Evolutionary conservation across 2,888 invertebrate genomes (phyloP).

Genomic region (Drepanosiphum platanoidis): DNA sequence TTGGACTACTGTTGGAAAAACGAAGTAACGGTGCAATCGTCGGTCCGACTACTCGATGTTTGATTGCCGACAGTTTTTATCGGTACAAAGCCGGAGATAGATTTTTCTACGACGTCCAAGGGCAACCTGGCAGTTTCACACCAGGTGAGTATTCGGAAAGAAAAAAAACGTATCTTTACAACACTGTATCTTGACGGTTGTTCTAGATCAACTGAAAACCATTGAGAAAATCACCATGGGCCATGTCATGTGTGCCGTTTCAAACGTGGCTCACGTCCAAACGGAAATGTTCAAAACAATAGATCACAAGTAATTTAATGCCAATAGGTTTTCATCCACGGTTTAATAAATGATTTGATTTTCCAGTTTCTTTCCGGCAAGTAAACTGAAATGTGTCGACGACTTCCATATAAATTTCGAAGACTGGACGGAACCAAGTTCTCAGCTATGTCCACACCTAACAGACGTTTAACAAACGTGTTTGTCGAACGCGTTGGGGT

Average conservation of each 20-base stretch:
- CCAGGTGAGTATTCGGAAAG: slow-evolving; percentile 67
- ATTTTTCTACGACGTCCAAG: slow-evolving; percentile 76
- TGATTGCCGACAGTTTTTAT: slow-evolving; percentile 80
- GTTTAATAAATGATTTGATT: background rate
- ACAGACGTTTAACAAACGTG: too few relatives aligned
- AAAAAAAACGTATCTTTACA: too few relatives aligned
- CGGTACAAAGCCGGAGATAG: slow-evolving; percentile 78
- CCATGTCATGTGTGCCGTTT: slow-evolving; percentile 80
- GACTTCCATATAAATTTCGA: background rate
- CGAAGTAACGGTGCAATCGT: slow-evolving; percentile 72
- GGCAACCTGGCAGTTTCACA: slow-evolving; percentile 68
- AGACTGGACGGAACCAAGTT: background rate
- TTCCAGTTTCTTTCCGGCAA: slow-evolving; percentile 21
- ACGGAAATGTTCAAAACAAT: slow-evolving; percentile 69
- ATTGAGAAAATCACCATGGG: slow-evolving; percentile 81
- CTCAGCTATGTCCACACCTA: too few relatives aligned
- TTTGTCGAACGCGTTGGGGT: too few relatives aligned
- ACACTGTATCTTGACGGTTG: too few relatives aligned
- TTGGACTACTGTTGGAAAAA: slow-evolving; percentile 79
- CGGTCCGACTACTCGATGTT: slow-evolving; percentile 81
- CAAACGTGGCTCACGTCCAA: slow-evolving; percentile 70
- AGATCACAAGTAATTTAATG: slow-evolving; percentile 33
- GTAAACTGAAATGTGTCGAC: slow-evolving; percentile 13
- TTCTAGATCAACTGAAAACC: slow-evolving; percentile 75
- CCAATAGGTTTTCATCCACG: background rate